These are phyloP conservation scores for Edolisoma coerulescens DNA, from an alignment of 2,113 vertebrate genomes.

Conservation along the genomic window DNA sequence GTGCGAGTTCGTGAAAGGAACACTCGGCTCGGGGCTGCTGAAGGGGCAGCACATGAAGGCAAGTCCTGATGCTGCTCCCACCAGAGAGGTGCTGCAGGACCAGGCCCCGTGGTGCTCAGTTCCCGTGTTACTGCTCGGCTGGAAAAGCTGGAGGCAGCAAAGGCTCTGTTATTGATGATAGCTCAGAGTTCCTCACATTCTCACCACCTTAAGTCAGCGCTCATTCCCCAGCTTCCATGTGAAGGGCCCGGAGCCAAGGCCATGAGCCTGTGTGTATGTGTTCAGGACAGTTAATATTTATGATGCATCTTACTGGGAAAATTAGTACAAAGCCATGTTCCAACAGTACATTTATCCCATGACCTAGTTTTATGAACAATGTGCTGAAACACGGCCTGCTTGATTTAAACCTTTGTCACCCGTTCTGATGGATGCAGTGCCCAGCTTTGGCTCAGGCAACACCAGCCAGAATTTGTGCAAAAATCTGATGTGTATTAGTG, in stretches of 20 bases:
- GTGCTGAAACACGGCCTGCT: constrained; percentile 56
- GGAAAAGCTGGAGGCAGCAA: background rate
- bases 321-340: constrained; percentile 60
- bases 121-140: background rate
- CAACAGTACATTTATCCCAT: constrained; percentile 60
- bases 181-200: constrained; percentile 36
- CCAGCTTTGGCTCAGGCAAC: constrained; percentile 3
- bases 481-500: constrained; percentile 53
- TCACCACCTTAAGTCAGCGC: constrained; percentile 34
- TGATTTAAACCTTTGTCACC: constrained; percentile 66
- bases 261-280: constrained; percentile 37
- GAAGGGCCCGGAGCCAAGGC: constrained; percentile 48
- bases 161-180: background rate
- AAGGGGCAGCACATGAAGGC: background rate
- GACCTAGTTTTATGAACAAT: constrained; percentile 64
- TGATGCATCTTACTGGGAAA: constrained; percentile 66
- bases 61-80: background rate
- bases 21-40: fast-evolving
- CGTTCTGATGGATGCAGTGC: constrained; percentile 44
- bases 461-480: constrained; percentile 53
- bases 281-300: constrained; percentile 68
- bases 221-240: constrained; percentile 28
- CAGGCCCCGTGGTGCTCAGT: background rate
- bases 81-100: background rate
- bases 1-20: background rate